Evolutionary conservation across 2,797 vertebrate species (phyloP).

Genomic region (Sylvilagus floridanus): DNA sequence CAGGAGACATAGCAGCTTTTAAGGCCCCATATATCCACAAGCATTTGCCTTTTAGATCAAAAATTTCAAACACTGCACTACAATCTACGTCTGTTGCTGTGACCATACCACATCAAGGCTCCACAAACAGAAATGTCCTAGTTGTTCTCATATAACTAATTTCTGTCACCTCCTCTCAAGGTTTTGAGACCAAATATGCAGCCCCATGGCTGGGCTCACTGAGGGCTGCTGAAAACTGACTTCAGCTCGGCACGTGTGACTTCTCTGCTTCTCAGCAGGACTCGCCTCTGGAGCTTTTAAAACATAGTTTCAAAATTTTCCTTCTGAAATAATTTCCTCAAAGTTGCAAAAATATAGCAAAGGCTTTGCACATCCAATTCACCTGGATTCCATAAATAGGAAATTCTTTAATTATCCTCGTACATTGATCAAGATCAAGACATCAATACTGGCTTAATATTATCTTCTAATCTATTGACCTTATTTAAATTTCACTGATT

Average conservation of each 20-base stretch:
- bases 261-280: constrained; percentile 9
- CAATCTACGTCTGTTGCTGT: neutral
- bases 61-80: neutral
- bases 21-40: neutral
- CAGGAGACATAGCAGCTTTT: constrained; percentile 4
- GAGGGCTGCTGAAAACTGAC: neutral
- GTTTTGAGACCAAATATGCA: constrained; percentile 44
- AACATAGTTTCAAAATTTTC: constrained; percentile 20
- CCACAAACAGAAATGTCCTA: constrained; percentile 15
- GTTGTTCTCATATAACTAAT: constrained; percentile 59
- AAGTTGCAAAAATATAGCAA: constrained; percentile 3
- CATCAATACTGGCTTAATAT: neutral
- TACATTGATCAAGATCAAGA: neutral
- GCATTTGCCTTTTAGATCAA: neutral
- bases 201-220: neutral
- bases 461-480: neutral
- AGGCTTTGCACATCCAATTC: neutral
- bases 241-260: neutral
- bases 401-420: neutral
- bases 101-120: neutral
- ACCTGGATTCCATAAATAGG: neutral
- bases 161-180: neutral
- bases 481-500: constrained; percentile 3
- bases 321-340: constrained; percentile 23
- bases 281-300: neutral